Percentiles rank a stretch among this genome's conserved stretches.
phyloP scores from a whole-genome alignment of 2,113 vertebrate genomes.

The Tapirus terrestris region DNA sequence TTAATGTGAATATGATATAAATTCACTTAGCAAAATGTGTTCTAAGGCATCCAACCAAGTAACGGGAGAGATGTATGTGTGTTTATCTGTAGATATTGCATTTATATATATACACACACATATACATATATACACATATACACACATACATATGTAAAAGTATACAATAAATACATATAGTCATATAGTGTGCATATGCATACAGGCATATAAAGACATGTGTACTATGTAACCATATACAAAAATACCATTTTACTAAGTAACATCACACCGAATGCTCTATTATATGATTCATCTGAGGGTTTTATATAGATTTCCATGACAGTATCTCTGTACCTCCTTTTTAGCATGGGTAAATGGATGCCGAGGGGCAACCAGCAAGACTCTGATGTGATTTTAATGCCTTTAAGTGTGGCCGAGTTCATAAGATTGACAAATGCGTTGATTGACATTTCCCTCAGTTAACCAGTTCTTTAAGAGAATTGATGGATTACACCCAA shows the following conservation, averaged over 20 bases:
- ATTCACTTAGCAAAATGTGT: not conserved
- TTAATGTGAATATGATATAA: not conserved
- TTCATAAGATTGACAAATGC: slow-evolving; percentile 2
- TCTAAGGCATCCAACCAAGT: not conserved
- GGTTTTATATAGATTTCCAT: not conserved
- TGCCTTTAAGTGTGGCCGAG: not conserved
- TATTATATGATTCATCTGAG: not conserved
- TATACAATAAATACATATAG: not conserved
- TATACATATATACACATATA: not conserved
- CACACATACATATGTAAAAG: not conserved
- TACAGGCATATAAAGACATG: not conserved
- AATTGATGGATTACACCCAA: not conserved
- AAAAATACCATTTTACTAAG: not conserved
- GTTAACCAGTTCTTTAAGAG: slow-evolving; percentile 23
- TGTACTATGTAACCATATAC: not conserved
- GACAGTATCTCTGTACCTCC: not conserved
- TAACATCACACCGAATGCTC: not conserved
- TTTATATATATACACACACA: not conserved
- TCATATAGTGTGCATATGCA: not conserved
- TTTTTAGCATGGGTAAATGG: not conserved
- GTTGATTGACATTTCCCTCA: not conserved
- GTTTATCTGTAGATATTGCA: not conserved
- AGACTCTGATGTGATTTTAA: not conserved
- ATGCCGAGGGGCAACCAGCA: not conserved
- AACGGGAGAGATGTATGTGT: not conserved